A percentile compares a stretch with the other conserved stretches of the same genome.
Evolutionary conservation across 2,113 vertebrate genomes (phyloP).

Genomic region (Steatornis caripensis): DNA sequence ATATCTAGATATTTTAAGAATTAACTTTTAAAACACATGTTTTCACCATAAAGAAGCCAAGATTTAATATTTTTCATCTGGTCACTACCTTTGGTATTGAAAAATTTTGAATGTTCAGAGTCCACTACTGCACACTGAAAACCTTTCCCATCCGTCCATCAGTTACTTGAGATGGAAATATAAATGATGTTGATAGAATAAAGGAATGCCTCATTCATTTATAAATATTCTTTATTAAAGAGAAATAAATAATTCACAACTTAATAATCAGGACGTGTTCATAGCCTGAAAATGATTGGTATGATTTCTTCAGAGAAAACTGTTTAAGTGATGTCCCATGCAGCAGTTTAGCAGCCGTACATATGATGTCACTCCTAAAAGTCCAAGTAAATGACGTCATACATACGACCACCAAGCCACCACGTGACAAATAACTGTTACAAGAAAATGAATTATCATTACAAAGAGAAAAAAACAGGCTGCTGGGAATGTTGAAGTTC

Average conservation of each 20-base stretch:
- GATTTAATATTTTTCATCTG: not conserved
- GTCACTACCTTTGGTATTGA: not conserved
- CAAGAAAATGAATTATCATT: not conserved
- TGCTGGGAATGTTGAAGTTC: not conserved
- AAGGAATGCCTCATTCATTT: not conserved
- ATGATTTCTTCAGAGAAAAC: constrained; percentile 44
- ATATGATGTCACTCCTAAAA: constrained; percentile 97
- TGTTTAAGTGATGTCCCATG: constrained; percentile 77
- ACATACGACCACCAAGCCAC: constrained; percentile 95
- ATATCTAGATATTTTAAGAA: not conserved
- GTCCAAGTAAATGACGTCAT: constrained; percentile 95
- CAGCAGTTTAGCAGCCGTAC: constrained; percentile 95
- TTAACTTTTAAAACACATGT: not conserved
- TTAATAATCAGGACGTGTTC: not conserved
- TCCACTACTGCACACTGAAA: not conserved
- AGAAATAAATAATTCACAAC: constrained; percentile 27
- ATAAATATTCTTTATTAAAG: constrained; percentile 41
- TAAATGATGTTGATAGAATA: not conserved
- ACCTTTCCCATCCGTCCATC: not conserved
- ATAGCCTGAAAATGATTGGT: not conserved
- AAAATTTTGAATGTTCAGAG: not conserved
- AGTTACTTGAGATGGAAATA: not conserved
- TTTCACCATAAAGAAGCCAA: not conserved
- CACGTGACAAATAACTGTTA: constrained; percentile 63
- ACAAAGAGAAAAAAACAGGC: not conserved